Evolutionary conservation across 2,113 vertebrate genomes (phyloP), one percentile per base, ranked within the genome.

Genomic region (Sander lucioperca): DNA sequence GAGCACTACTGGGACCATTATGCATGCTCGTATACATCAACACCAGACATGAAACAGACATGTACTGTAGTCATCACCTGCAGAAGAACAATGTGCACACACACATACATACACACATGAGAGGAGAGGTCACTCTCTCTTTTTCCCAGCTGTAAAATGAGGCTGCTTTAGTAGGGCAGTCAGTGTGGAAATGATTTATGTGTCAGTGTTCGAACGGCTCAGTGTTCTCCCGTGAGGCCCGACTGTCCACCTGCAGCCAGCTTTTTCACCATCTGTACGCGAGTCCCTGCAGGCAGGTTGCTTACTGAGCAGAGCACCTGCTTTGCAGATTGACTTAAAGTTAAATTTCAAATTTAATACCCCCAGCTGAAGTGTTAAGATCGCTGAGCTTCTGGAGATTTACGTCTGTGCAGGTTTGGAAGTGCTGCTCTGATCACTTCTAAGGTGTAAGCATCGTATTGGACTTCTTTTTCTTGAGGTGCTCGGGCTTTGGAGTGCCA

Each of bases 161-260:
- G 91, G 85, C 82, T 77, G 79, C 85, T 50, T 94, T 91, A 85
- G 88, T 87, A 75, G 88, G 92, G 30, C 90, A 84, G 80, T 59
- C 87, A 2, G 80, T 10, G 80, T 48, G 47, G 80, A 59, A 79
- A 84, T 94, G 93, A 94, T 95, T 93, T 89, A 95, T 94, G 90
- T 75, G 15, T 54, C 78, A 69, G 83, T 63, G 47, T 68, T 27
- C 3, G 75, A 83, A 48, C 51, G 18, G 71, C 86, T 86, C 83
- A 2, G 59, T 48, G 79, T 70, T 70, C 74, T 88, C 92, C 92
- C 93, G 63, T 7, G 75, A 90, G 92, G 62, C 4, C 77, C 50
- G 13, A 47, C 65, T 25, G 88, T 93, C 93, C 91, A 90, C 90
- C 93, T 90, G 91, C 91, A 90, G 79, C 85, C 89, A 18, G 77